A percentile compares a stretch with the other conserved stretches of the same genome.
These are phyloP conservation scores for Psittacula derbiana DNA, from an alignment of 2,797 vertebrate genomes.

Conservation along the genomic window DNA sequence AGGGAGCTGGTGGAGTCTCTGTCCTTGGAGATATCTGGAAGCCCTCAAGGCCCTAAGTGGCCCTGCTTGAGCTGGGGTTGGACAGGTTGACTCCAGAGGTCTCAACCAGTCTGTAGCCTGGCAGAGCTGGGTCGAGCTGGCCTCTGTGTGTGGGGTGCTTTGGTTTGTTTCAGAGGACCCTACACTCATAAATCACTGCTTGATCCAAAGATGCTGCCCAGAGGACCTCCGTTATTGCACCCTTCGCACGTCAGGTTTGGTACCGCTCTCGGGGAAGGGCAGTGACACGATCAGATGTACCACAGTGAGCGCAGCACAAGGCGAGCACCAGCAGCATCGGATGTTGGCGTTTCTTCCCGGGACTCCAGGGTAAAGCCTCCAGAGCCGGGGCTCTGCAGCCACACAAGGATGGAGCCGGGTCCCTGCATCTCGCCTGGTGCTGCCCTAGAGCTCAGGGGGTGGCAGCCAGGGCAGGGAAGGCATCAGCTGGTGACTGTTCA, in stretches of 20 bases:
- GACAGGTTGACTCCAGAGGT: neutral
- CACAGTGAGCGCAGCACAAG: fast-evolving
- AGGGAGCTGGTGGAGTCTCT: neutral
- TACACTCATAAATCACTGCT: neutral
- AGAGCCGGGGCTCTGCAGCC: fast-evolving
- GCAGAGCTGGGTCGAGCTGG: neutral
- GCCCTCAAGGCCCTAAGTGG: neutral
- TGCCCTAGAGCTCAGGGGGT: neutral
- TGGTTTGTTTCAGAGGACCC: no score
- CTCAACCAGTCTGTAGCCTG: neutral
- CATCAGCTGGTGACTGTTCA: neutral
- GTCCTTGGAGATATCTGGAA: neutral
- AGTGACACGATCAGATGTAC: fast-evolving
- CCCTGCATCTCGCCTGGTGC: neutral
- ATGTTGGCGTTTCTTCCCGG: neutral
- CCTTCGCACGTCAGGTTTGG: neutral
- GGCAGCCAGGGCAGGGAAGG: neutral
- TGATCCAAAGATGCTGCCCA: neutral
- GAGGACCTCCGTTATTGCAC: neutral
- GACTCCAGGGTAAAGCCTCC: neutral
- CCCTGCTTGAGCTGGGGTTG: neutral
- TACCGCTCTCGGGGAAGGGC: neutral
- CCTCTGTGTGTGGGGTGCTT: neutral
- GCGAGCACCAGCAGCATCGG: no score
- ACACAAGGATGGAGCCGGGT: fast-evolving